Evolutionary conservation across 2,797 vertebrate species (phyloP).

Genomic region (Sebastiscus albofasciatus): DNA sequence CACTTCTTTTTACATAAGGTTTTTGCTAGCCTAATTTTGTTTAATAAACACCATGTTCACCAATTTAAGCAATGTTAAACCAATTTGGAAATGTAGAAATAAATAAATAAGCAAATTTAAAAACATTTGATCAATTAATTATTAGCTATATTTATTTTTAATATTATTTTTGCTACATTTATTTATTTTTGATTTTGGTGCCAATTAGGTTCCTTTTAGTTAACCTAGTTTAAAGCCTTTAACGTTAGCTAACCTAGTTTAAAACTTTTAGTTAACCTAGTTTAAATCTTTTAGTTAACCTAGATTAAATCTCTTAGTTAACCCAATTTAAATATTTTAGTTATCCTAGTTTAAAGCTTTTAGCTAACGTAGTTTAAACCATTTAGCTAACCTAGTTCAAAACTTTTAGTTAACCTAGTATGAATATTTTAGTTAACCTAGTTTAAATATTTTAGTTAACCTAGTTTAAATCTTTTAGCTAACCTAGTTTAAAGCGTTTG

Average conservation of each 20-base stretch:
- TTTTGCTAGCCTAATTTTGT: background rate
- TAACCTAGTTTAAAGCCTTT: background rate
- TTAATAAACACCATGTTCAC: background rate
- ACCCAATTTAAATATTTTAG: background rate
- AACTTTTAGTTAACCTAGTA: too few relatives aligned
- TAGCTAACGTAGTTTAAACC: background rate
- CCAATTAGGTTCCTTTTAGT: background rate
- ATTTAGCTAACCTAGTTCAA: too few relatives aligned
- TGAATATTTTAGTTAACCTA: too few relatives aligned
- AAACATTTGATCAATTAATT: too few relatives aligned
- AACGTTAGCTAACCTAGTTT: too few relatives aligned
- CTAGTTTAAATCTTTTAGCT: too few relatives aligned
- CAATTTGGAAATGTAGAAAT: background rate
- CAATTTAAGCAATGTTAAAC: background rate
- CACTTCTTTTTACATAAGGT: background rate
- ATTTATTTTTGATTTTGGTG: too few relatives aligned
- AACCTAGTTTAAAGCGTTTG: too few relatives aligned
- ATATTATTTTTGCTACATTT: too few relatives aligned
- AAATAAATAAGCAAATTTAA: too few relatives aligned
- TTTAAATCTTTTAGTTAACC: background rate
- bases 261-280: background rate
- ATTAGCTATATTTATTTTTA: too few relatives aligned
- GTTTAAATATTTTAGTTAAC: too few relatives aligned
- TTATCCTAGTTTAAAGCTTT: background rate
- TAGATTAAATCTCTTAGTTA: background rate